Percentiles rank a stretch among this genome's conserved stretches.
Conservation (phyloP, 2,113 vertebrate species). For the Ceratotherium simum region DNA sequence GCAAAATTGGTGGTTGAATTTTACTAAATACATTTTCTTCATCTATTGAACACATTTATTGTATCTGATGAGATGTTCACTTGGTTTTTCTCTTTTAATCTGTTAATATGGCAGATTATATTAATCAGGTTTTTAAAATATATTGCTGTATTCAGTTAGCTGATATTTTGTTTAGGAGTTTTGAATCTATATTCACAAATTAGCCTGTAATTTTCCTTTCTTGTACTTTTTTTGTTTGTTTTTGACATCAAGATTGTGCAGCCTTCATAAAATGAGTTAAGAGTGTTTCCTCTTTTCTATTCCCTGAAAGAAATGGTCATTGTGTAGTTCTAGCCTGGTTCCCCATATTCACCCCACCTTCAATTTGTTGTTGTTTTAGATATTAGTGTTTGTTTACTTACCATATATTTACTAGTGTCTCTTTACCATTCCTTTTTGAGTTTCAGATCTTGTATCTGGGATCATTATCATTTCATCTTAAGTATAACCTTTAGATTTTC, state of each 20-base stretch:
- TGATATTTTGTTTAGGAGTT: not conserved
- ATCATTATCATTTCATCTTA: not conserved
- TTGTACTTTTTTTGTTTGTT: not conserved
- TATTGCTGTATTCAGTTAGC: not conserved
- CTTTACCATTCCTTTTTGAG: not conserved
- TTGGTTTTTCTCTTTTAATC: conserved; percentile 31
- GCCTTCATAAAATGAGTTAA: not conserved
- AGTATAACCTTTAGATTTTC: not conserved
- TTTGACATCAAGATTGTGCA: not conserved
- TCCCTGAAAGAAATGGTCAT: not conserved
- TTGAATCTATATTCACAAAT: not conserved
- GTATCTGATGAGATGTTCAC: not conserved
- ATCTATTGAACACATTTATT: not conserved
- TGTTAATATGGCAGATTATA: not conserved
- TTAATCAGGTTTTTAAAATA: conserved; percentile 17
- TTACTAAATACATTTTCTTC: conserved; percentile 37
- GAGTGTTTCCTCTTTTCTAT: not conserved
- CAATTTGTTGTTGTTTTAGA: not conserved
- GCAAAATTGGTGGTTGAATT: not conserved
- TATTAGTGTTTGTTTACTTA: not conserved
- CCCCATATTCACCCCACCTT: not conserved
- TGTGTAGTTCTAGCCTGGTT: not conserved
- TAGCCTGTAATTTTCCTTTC: conserved; percentile 11
- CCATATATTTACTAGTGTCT: not conserved
- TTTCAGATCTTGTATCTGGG: not conserved